A percentile compares a stretch with the other conserved stretches of the same genome.
phyloP scores from a whole-genome alignment of 2,113 vertebrate genomes.

The Heliornis fulica region DNA sequence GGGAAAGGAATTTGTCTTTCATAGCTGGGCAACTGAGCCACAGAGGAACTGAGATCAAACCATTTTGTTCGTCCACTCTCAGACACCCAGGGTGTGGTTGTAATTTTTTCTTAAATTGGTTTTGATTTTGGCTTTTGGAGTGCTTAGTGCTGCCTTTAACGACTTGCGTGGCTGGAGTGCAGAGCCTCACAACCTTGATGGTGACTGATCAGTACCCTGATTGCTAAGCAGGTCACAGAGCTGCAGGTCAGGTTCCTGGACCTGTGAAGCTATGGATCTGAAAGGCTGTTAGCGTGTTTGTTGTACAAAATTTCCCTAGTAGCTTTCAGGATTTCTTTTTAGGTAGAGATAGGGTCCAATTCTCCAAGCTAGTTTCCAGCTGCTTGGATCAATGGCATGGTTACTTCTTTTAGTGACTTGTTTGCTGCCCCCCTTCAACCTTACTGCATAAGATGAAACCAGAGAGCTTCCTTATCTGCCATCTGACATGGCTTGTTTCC shows the following conservation, averaged over 20 bases:
- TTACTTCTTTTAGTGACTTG: not conserved
- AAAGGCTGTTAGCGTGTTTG: not conserved
- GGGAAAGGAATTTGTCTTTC: not conserved
- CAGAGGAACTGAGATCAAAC: not conserved
- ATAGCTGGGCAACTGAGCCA: not conserved
- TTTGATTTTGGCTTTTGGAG: not conserved
- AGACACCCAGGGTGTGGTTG: not conserved
- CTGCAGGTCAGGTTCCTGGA: not conserved
- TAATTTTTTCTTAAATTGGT: not conserved
- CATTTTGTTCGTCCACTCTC: not conserved
- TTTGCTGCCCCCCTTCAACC: not conserved
- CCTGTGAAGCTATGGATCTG: not conserved
- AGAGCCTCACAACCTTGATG: not conserved
- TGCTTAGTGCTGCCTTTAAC: not conserved
- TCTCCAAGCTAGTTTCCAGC: not conserved
- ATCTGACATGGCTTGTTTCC: not conserved
- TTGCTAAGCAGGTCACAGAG: not conserved
- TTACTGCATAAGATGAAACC: not conserved
- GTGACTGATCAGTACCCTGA: not conserved
- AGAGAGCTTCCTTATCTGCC: not conserved
- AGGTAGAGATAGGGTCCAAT: not conserved
- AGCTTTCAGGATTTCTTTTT: not conserved
- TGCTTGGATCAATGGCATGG: not conserved
- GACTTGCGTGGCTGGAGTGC: accelerated
- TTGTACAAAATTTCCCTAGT: not conserved